Base-by-base conservation (phyloP, 2,113 vertebrate genomes). In the Rynchops niger region DNA sequence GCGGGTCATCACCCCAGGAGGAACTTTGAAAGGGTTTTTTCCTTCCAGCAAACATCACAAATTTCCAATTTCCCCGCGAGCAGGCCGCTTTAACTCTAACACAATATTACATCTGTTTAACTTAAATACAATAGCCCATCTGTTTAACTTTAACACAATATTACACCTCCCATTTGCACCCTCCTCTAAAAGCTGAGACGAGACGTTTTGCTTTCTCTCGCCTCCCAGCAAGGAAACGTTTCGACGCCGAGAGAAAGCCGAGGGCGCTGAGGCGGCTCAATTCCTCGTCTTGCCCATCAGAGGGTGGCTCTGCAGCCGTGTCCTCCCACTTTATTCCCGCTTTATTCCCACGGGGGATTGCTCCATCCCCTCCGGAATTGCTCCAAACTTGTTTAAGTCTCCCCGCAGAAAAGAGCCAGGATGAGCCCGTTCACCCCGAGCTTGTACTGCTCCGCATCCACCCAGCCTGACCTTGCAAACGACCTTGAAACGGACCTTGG, bases 131-230 rank as follows among this genome's bases (percentile, higher is more conserved):
- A 23, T 1, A 12, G 9, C 15, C 1, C 70, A 15, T 9, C 62
- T 11, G 2, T 49, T 16, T 11, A 18, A 11, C 49, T 74, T 27
- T 11, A 17, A 32, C 9, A 8, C 49, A 2, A 21, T 61, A 4
- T 30, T 40, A 25, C 65, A 20, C 21, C 71, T 19, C 8, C 1
- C 1, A 15, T 1, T 7, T 52, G 50, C 50, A 7, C 65, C 7
- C 0, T 5, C 84, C 81, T 52, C 1, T 2, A 25, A 66, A 11
- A 3, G 16, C 88, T 9, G 22, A 45, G 16, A 3, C 0, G 7
- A 17, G 67, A 32, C 18, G 11, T 58, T 72, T 26, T 15, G 5
- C 40, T 11, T 56, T 11, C 79, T 59, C 47, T 22, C 2, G 3
- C 67, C 67, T 67, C 88, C 58, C 91, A 36, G 49, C 62, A 43